Evolutionary conservation across 2,113 vertebrate species (phyloP).

Genomic region (Gracilinanus agilis): DNA sequence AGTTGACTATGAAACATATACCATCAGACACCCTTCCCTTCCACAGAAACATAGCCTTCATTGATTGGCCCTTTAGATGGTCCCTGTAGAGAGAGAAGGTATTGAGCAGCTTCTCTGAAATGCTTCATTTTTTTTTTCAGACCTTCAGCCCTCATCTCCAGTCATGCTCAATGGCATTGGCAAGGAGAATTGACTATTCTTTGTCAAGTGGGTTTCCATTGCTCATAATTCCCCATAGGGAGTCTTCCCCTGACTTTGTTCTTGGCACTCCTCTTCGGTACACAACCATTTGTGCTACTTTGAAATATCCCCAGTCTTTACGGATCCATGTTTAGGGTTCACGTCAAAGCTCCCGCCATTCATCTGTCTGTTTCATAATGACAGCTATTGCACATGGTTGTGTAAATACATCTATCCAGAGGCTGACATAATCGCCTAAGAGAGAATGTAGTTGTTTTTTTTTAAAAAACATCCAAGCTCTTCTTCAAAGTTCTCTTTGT

Average conservation of each 20-base stretch:
- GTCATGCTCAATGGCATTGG: conserved; percentile 13
- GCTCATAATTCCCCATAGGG: conserved; percentile 19
- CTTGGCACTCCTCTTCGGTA: conserved; percentile 48
- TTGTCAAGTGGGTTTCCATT: conserved; percentile 25
- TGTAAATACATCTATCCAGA: conserved; percentile 14
- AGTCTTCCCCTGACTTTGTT: conserved; percentile 37
- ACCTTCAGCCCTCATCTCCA: background rate
- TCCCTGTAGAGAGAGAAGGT: background rate
- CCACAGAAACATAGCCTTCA: background rate
- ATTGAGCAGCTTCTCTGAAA: background rate
- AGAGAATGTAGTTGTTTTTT: conserved; percentile 57
- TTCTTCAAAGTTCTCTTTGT: conserved; percentile 71
- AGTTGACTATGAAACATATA: background rate
- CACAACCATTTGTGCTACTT: background rate
- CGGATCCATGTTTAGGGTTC: conserved; percentile 43
- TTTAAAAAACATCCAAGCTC: conserved; percentile 27
- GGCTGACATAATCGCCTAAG: conserved; percentile 50
- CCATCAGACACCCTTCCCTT: background rate
- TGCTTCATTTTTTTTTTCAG: background rate
- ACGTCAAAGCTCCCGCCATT: conserved; percentile 51
- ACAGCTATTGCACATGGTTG: conserved; percentile 12
- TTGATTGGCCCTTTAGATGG: conserved; percentile 18
- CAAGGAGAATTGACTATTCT: conserved; percentile 8
- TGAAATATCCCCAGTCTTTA: background rate
- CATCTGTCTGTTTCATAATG: conserved; percentile 33